Evolutionary conservation across 1,140 invertebrate species (phyloP).

Genomic region (Yoshiicerus persimilis): DNA sequence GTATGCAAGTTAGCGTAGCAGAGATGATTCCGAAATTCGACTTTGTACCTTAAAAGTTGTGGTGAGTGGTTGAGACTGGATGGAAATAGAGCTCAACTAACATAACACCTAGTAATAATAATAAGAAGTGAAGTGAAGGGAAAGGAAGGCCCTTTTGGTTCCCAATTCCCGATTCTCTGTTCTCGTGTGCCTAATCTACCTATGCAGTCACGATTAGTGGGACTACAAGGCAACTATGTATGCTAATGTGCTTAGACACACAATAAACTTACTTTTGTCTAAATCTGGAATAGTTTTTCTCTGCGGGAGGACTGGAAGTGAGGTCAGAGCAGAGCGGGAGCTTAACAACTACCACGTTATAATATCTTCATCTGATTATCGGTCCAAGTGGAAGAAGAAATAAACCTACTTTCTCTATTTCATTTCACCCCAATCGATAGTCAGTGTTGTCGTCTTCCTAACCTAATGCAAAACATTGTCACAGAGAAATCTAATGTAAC

Average conservation of each 20-base stretch:
- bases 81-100: neutral
- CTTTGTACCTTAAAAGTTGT: neutral
- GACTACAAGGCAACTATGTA: neutral
- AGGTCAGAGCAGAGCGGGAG: neutral
- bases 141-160: neutral
- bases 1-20: conserved; percentile 23
- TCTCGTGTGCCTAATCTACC: neutral
- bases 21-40: conserved; percentile 4
- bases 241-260: neutral
- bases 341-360: neutral
- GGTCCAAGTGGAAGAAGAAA: conserved; percentile 15
- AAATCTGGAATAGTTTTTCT: neutral
- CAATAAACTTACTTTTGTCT: neutral
- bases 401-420: conserved; percentile 19
- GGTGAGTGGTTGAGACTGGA: too few relatives aligned
- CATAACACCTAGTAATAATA: neutral
- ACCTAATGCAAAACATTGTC: neutral
- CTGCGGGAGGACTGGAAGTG: neutral
- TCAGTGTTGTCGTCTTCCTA: neutral
- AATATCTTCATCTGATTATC: conserved; percentile 18
- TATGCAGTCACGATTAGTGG: neutral
- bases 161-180: neutral
- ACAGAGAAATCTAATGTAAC: neutral
- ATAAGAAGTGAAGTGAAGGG: neutral
- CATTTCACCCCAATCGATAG: neutral